phyloP scores from a whole-genome alignment of 2,797 vertebrate species.

The Falco berigora region DNA sequence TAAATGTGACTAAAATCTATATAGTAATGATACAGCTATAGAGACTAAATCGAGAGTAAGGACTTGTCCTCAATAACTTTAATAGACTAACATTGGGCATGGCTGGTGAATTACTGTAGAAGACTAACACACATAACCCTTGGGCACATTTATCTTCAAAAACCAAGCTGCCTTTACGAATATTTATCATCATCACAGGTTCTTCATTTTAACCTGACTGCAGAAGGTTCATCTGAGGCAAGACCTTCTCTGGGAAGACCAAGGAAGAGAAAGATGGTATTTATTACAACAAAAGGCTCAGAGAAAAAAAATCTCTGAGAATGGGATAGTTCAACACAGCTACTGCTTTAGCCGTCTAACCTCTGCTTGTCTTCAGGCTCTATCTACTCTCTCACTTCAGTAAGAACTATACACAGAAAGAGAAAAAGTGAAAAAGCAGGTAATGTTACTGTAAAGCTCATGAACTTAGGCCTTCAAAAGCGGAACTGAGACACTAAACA shows the following conservation, averaged over 20 bases:
- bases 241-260: background rate
- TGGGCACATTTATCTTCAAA: background rate
- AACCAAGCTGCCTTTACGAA: background rate
- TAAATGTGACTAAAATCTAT: background rate
- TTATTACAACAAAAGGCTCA: background rate
- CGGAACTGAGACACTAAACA: background rate
- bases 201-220: slow-evolving; percentile 29
- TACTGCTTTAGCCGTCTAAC: background rate
- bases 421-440: background rate
- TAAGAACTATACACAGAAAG: background rate
- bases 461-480: background rate
- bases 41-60: background rate
- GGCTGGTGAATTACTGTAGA: background rate
- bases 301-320: background rate
- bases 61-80: background rate
- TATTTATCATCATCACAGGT: slow-evolving; percentile 1
- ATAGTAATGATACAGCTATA: background rate
- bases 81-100: background rate
- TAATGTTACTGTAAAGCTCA: background rate
- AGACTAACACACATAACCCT: background rate
- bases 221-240: background rate
- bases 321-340: background rate
- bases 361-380: background rate
- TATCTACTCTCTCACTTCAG: background rate
- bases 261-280: slow-evolving; percentile 33